Evolutionary conservation across 2,113 vertebrate species (phyloP), one percentile per base, ranked within the genome.

Genomic region (Oostethus manadensis): DNA sequence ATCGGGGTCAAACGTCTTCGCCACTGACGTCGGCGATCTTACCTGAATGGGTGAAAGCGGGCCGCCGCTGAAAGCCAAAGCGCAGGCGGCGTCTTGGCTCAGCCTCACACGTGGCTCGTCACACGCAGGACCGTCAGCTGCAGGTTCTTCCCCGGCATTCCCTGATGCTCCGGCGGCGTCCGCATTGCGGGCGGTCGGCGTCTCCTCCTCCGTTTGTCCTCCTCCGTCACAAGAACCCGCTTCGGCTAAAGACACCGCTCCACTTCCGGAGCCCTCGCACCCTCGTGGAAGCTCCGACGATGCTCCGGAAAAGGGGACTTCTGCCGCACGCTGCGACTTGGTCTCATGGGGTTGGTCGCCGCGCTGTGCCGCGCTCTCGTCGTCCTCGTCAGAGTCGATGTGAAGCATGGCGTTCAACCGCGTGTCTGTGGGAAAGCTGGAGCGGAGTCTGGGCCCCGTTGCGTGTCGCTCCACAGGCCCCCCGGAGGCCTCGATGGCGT

Each of bases 361-460:
- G 4, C 73, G 69, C 53, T 66, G 76, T 7, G 29, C 78, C 3
- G 45, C 48, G 0, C 71, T 73, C 62, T 91, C 89, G 62, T 98
- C 96, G 11, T 98, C 96, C 64, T 98, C 96, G 43, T 98, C 96
- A 0, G 95, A 98, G 86, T 98, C 96, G 1, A 98, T 98, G 62
- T 98, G 95, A 66, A 98, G 91, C 94, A 98, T 98, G 11, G 95
- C 92, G 18, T 90, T 98, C 62, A 98, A 93, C 70, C 96, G 90
- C 0, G 94, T 98, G 84, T 98, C 94, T 0, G 96, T 98, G 26
- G 96, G 96, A 49, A 98, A 98, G 80, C 95, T 98, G 10, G 95
- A 98, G 70, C 94, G 92, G 20, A 98, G 90, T 66, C 95, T 97
- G 0, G 96, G 88, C 10, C 91, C 93, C 0, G 77, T 56, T 1